Base-by-base conservation (phyloP, 2,113 vertebrate genomes). In the Neodontobutis hainanensis region DNA sequence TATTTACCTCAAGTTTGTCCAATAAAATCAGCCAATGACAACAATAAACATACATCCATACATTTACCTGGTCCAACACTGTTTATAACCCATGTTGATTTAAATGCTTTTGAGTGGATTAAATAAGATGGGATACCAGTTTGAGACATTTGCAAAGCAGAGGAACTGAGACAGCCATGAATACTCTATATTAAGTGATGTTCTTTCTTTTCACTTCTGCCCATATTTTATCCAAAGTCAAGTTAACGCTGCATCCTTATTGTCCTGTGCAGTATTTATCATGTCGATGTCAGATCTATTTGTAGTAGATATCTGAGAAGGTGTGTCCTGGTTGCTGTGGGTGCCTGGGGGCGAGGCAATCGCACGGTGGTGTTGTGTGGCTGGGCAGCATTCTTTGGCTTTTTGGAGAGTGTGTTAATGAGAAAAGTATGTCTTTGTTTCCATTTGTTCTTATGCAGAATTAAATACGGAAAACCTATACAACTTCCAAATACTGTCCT, bases 381-480 rank as follows among this genome's bases (percentile, higher is more conserved):
- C 68, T 1, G 15, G 67, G 67, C 71, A 10, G 57, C 79, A 87
- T 90, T 89, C 74, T 86, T 78, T 68, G 58, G 42, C 68, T 3
- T 45, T 4, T 11, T 53, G 73, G 66, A 40, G 57, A 71, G 44
- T 5, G 12, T 57, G 67, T 66, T 82, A 74, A 81, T 80, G 73
- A 83, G 80, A 68, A 57, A 63, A 44, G 46, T 43, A 32, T 80
- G 66, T 65, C 40, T 56, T 43, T 51, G 42, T 49, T 52, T 49
- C 32, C 70, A 50, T 50, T 2, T 27, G 44, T 43, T 6, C 6
- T 11, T 6, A 43, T 11, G 38, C 56, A 42, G 38, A 14, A 43
- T n/a, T 55, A 27, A 11, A 12, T 7, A 38, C 7, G n/a, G 11
- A 38, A 55, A 36, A 55, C 52, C 35, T 36, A 55, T 7, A 34